Conservation (phyloP, 1,140 invertebrate species). For the Grapholita molesta region DNA sequence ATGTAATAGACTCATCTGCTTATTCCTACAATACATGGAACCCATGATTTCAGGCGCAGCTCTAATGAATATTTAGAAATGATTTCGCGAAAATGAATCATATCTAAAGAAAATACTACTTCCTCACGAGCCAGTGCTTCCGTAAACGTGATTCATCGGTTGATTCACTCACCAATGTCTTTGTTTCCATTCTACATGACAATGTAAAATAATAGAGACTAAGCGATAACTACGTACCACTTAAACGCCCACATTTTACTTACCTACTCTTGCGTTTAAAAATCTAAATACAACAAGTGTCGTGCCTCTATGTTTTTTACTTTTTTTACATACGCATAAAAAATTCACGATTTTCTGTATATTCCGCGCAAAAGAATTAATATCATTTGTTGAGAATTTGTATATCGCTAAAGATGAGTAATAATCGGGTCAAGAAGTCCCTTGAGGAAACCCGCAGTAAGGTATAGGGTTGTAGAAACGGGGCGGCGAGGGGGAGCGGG, state of each 20-base stretch:
- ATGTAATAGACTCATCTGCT: neutral
- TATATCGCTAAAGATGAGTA: conserved; percentile 2
- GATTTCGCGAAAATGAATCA: neutral
- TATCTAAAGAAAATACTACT: neutral
- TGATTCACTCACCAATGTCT: conserved; percentile 7
- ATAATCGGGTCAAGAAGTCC: conserved; percentile 66
- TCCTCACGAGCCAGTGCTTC: neutral
- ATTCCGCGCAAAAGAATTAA: no score
- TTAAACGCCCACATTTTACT: neutral
- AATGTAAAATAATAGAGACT: neutral
- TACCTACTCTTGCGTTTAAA: neutral
- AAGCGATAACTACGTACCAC: neutral
- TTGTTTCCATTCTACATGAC: neutral
- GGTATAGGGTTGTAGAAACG: conserved; percentile 41
- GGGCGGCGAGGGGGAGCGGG: conserved; percentile 25
- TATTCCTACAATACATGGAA: neutral
- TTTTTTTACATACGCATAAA: no score
- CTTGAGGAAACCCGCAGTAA: conserved; percentile 36
- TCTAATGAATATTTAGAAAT: neutral
- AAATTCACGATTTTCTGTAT: no score
- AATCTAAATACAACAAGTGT: no score
- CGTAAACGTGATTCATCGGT: neutral
- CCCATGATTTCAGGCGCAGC: neutral
- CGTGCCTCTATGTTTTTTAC: no score
- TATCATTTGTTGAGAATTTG: neutral